Conservation (phyloP, 2,797 vertebrate species). For the Masticophis lateralis region DNA sequence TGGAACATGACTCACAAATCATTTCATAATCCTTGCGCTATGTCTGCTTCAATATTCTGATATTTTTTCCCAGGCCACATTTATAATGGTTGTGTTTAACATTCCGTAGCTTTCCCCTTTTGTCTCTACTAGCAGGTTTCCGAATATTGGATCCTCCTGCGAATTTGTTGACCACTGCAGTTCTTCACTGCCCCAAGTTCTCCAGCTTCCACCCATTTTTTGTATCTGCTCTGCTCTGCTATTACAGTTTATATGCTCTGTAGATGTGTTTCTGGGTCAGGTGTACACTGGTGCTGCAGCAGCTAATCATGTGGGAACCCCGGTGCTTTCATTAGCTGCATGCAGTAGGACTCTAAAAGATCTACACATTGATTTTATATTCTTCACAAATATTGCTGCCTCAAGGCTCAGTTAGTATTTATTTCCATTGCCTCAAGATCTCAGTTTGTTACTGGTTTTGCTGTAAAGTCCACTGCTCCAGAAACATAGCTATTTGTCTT, state of each 20-base stretch:
- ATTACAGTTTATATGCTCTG: not conserved
- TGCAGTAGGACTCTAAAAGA: not conserved
- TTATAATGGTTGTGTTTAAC: not conserved
- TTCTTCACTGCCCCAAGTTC: not conserved
- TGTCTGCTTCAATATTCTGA: not conserved
- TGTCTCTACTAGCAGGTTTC: not conserved
- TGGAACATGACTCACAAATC: not conserved
- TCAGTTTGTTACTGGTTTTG: not conserved
- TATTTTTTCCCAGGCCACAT: not conserved
- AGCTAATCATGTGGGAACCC: not conserved
- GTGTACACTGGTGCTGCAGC: not conserved
- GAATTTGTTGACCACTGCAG: not conserved
- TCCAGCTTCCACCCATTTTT: not conserved
- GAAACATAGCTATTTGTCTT: not conserved
- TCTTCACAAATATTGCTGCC: not conserved
- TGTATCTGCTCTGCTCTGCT: not conserved
- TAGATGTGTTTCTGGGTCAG: not conserved
- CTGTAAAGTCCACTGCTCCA: not conserved
- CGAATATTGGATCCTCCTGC: not conserved
- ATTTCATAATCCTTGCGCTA: not conserved
- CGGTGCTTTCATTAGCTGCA: not conserved
- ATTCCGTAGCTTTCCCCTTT: not conserved
- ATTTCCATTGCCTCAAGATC: not conserved
- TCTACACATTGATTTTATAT: not conserved
- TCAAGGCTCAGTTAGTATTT: not conserved